phyloP scores from a whole-genome alignment of 2,888 invertebrate species.

The Thysanoteuthis rhombus region DNA sequence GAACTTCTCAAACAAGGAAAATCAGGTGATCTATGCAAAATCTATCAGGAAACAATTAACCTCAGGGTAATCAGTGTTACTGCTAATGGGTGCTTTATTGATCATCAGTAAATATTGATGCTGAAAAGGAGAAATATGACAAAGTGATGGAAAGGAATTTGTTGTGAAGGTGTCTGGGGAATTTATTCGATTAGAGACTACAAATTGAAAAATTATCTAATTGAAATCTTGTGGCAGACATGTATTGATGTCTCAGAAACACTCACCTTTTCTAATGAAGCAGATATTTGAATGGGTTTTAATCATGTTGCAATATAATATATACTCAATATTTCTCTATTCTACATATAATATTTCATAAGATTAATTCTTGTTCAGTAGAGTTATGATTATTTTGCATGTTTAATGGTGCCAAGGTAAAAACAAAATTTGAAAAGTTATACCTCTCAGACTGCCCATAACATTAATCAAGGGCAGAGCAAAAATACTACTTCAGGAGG shows the following conservation, averaged over 20 bases:
- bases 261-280: neutral
- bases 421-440: too few relatives aligned
- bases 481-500: too few relatives aligned
- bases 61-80: neutral
- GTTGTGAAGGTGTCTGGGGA: neutral
- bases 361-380: too few relatives aligned
- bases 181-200: neutral
- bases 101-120: neutral
- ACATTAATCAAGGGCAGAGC: too few relatives aligned
- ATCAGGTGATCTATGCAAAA: neutral
- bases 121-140: neutral
- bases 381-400: too few relatives aligned
- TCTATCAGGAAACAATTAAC: neutral
- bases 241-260: neutral
- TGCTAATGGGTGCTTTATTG: neutral
- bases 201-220: neutral
- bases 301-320: too few relatives aligned
- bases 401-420: too few relatives aligned
- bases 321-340: too few relatives aligned
- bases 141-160: neutral
- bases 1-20: neutral
- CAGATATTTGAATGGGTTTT: neutral
- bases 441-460: too few relatives aligned
- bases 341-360: too few relatives aligned
- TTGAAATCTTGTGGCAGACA: neutral